These are phyloP conservation scores for Euura saliciscinereae DNA, from an alignment of 1,140 invertebrate genomes.

Conservation along the genomic window DNA sequence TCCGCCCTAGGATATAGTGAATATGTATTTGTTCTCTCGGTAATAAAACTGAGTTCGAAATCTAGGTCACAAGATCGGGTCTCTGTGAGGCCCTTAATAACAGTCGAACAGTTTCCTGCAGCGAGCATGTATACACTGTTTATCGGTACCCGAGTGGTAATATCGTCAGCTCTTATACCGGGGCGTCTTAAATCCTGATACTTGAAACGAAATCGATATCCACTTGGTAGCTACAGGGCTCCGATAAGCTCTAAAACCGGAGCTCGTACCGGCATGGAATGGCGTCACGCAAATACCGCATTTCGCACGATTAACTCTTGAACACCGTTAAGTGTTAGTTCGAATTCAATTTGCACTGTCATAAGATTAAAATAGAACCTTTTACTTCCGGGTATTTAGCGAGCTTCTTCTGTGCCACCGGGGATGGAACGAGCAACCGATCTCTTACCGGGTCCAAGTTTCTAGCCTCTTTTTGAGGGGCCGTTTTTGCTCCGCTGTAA, in stretches of 20 bases:
- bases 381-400: constrained; percentile 37
- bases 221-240: neutral
- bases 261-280: neutral
- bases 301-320: constrained; percentile 1
- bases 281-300: neutral
- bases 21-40: no score
- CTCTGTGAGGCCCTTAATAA: no score
- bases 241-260: neutral
- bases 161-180: neutral
- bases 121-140: neutral
- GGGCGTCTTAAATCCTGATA: neutral
- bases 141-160: neutral
- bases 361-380: neutral
- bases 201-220: neutral
- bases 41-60: no score
- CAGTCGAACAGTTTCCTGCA: neutral
- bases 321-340: neutral
- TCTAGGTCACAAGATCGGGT: no score
- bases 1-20: no score
- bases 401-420: constrained; percentile 28
- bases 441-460: constrained; percentile 35
- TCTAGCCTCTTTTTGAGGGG: constrained; percentile 10
- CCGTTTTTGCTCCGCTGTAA: constrained; percentile 30
- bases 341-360: neutral
- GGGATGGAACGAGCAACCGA: constrained; percentile 45